Percentiles rank a stretch among this genome's conserved stretches.
Conservation (phyloP, 2,113 vertebrate genomes). For the Aldabrachelys gigantea region DNA sequence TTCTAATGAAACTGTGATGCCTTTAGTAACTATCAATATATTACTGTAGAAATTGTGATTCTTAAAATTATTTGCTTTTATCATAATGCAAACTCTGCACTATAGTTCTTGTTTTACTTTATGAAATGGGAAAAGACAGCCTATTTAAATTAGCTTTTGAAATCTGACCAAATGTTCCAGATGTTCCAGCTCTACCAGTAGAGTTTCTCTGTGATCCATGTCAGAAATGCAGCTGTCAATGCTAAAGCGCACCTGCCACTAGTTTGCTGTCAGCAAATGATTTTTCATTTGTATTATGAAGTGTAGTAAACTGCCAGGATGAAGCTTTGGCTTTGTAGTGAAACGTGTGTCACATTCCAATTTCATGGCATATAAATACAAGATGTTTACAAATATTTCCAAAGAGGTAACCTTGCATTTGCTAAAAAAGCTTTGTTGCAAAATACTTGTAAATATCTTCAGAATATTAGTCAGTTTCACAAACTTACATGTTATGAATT, state of each 20-base stretch:
- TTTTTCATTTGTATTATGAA: constrained; percentile 70
- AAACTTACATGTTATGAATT: not conserved
- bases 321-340: constrained; percentile 42
- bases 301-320: constrained; percentile 49
- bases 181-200: constrained; percentile 70
- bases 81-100: not conserved
- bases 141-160: constrained; percentile 69
- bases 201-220: constrained; percentile 75
- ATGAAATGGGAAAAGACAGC: constrained; percentile 20
- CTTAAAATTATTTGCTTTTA: not conserved
- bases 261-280: constrained; percentile 70
- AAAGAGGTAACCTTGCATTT: not conserved
- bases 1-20: not conserved
- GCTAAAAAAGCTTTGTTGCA: not conserved
- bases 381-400: not conserved
- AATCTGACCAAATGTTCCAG: constrained; percentile 77
- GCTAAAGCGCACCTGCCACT: constrained; percentile 74
- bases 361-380: constrained; percentile 23
- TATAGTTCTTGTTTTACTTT: constrained; percentile 25
- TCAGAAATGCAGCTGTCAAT: constrained; percentile 79
- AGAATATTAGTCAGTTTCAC: not conserved
- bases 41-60: not conserved
- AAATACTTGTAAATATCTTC: not conserved
- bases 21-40: not conserved
- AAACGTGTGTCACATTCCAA: not conserved